Conservation (phyloP, 2,113 vertebrate species). For the Labeo catla region DNA sequence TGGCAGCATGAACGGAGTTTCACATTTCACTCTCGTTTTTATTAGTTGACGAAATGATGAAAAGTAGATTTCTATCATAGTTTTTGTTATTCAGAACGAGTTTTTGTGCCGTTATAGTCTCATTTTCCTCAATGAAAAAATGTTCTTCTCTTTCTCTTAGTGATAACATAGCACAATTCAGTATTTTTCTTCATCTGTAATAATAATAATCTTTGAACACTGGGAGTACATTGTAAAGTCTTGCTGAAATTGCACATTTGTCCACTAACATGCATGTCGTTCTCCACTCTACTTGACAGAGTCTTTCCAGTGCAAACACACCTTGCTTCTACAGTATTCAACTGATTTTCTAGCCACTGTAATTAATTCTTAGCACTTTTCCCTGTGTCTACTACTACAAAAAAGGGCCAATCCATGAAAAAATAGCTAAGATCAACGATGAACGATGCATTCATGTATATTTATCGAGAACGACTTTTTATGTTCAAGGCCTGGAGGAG, state of each 20-base stretch:
- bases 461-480: neutral
- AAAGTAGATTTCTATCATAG: no score
- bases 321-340: neutral
- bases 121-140: no score
- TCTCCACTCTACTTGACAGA: neutral
- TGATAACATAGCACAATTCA: neutral
- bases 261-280: neutral
- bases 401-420: neutral
- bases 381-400: neutral
- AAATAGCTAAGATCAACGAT: neutral
- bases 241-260: neutral
- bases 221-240: neutral
- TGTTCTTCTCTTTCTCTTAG: neutral
- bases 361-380: neutral
- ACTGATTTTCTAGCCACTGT: neutral
- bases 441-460: conserved; percentile 2
- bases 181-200: neutral
- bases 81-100: no score
- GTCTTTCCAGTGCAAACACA: neutral
- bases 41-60: no score
- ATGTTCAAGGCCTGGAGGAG: neutral
- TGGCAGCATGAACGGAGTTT: no score
- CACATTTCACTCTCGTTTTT: no score
- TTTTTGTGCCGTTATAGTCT: no score
- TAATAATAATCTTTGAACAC: neutral